These are phyloP conservation scores for Zoanthus solanderi DNA, from an alignment of 92 coral and sea anemone genomes.

Conservation along the genomic window DNA sequence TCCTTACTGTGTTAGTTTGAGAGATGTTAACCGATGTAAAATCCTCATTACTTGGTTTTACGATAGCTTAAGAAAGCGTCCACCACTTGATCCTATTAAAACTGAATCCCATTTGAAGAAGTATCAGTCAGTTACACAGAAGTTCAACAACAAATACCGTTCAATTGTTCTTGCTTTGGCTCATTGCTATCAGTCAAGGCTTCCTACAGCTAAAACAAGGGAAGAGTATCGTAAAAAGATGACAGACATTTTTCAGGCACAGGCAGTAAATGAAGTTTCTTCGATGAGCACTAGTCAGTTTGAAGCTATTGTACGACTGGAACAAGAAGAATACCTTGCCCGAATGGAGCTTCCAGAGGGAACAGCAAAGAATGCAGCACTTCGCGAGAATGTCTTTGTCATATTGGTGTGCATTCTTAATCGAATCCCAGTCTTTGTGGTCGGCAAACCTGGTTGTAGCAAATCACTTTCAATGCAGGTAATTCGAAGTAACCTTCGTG, in stretches of 20 bases:
- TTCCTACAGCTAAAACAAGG: conserved; percentile 75
- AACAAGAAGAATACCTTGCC: conserved; percentile 91
- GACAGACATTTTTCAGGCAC: conserved; percentile 54
- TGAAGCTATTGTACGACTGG: conserved; percentile 86
- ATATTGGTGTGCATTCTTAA: conserved; percentile 94
- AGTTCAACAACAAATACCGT: neutral
- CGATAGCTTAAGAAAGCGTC: conserved; percentile 55
- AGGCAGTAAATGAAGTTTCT: conserved; percentile 7
- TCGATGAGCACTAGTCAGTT: conserved; percentile 53
- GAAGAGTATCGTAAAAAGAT: conserved; percentile 65
- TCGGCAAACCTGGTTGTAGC: conserved; percentile 99
- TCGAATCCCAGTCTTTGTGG: conserved; percentile 95
- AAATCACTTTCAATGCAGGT: conserved; percentile 97
- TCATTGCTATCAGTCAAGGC: conserved; percentile 93
- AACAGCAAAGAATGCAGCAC: conserved; percentile 95
- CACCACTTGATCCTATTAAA: conserved; percentile 15
- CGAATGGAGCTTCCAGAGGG: conserved; percentile 98
- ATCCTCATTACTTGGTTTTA: conserved; percentile 84
- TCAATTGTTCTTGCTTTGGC: conserved; percentile 89
- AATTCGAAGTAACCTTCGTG: conserved; percentile 92
- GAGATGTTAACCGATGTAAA: conserved; percentile 88
- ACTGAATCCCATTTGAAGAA: conserved; percentile 29
- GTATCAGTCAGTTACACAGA: conserved; percentile 39
- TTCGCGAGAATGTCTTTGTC: conserved; percentile 97
- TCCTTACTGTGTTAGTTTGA: conserved; percentile 88